Base-by-base conservation (phyloP, 2,113 vertebrate species). In the Morone saxatilis region DNA sequence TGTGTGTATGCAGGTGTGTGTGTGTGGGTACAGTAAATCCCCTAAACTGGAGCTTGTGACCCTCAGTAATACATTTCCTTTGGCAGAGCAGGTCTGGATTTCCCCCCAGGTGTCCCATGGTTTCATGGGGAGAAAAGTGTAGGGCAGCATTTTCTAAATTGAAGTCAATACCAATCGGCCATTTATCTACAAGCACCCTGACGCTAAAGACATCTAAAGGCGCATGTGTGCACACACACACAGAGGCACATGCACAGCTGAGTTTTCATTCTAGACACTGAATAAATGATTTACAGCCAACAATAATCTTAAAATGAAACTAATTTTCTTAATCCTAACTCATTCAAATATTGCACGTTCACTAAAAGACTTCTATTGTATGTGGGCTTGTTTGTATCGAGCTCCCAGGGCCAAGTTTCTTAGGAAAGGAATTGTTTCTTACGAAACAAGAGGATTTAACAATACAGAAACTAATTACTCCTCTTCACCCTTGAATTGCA, bases 111-210 rank as follows among this genome's bases (percentile, higher is more conserved):
- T 93, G 87, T 86, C 84, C 61, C 50, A 63, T 78, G 80, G 81
- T 92, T 92, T 92, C 68, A 22, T 86, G 77, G 79, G 82, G 85
- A 89, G 89, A 92, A 95, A 94, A 94, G 93, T 92, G 90, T 91
- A 91, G 85, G 85, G 92, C 91, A 93, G 93, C 89, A 93, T 94
- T 95, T 93, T 94, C 91, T 92, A 94, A 94, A 94, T 90, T 94
- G 90, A 94, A 95, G 94, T 94, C 94, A 94, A 91, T 95, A 95
- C 85, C 87, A 90, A 88, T 88, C 60, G 85, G 82, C 90, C 90
- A 90, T 95, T 94, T 94, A 94, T 95, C 89, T 94, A 89, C 91
- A 94, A 90, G 86, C 81, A 83, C 89, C 89, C 89, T 79, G 80
- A 89, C 68, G 87, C 86, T 94, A 71, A 89, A 83, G 90, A 84